Evolutionary conservation across 1,140 invertebrate genomes (phyloP).

Genomic region (Eufriesea mexicana): DNA sequence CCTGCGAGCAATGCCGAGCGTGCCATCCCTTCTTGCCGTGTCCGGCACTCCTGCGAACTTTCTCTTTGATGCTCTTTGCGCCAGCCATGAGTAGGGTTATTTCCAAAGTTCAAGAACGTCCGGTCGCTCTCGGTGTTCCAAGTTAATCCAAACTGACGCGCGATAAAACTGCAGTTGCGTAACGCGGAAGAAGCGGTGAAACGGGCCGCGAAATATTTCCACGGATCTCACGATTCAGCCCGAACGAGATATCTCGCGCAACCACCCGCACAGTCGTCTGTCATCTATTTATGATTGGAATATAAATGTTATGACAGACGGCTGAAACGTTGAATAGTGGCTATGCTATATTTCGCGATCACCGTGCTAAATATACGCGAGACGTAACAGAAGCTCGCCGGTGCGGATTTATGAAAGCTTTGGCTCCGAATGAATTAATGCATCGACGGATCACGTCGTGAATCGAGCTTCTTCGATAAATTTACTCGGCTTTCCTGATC

Average conservation of each 20-base stretch:
- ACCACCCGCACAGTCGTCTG: not conserved
- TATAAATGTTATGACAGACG: not conserved
- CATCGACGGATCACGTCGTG: not conserved
- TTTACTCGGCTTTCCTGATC: not conserved
- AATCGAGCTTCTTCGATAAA: not conserved
- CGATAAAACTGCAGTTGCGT: not conserved
- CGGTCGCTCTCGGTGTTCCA: not conserved
- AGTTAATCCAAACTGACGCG: not conserved
- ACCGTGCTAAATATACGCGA: slow-evolving; percentile 2
- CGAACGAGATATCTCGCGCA: not conserved
- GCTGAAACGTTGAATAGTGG: not conserved
- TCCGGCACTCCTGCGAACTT: not conserved
- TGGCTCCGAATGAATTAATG: not conserved
- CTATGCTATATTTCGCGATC: not conserved
- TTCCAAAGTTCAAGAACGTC: not conserved
- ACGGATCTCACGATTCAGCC: not conserved
- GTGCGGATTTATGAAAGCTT: not conserved
- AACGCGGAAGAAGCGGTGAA: not conserved
- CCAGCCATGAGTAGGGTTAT: not conserved
- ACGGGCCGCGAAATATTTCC: not conserved
- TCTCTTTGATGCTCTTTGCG: not conserved
- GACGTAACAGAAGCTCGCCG: not conserved
- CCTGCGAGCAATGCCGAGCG: not conserved
- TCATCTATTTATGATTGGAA: not conserved
- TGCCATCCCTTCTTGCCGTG: not conserved